These are phyloP conservation scores for Danio tinwini DNA, from an alignment of 2,797 vertebrate genomes.

Conservation along the genomic window DNA sequence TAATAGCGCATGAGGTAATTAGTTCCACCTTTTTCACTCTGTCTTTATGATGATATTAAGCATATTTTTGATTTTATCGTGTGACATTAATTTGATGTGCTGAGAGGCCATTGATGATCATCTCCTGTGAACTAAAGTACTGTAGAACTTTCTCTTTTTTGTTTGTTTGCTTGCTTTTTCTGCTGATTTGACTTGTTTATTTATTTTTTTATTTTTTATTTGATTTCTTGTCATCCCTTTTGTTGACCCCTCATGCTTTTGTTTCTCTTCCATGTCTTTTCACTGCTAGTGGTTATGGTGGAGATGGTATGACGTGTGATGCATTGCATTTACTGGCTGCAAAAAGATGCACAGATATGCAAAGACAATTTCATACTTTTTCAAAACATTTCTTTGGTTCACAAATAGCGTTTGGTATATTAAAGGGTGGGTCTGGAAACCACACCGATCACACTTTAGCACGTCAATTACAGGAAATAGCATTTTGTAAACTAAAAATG, in stretches of 20 bases:
- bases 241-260: constrained; percentile 56
- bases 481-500: neutral
- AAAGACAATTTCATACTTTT: constrained; percentile 50
- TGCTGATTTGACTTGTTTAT: constrained; percentile 41
- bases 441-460: neutral
- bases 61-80: constrained; percentile 33
- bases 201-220: constrained; percentile 56
- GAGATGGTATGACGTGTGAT: constrained; percentile 65
- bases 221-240: constrained; percentile 57
- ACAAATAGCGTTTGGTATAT: constrained; percentile 52
- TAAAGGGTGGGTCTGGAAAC: constrained; percentile 70
- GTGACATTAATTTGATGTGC: constrained; percentile 42
- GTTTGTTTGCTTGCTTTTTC: constrained; percentile 48
- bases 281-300: constrained; percentile 53
- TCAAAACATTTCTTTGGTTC: constrained; percentile 42
- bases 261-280: constrained; percentile 62
- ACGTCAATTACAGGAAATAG: neutral
- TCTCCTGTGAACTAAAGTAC: constrained; percentile 38
- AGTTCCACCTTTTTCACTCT: constrained; percentile 37
- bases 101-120: constrained; percentile 27
- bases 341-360: constrained; percentile 62
- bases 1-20: constrained; percentile 37
- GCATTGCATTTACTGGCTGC: constrained; percentile 73
- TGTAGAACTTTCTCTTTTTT: constrained; percentile 40
- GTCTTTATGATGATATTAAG: constrained; percentile 21